Base-by-base conservation (phyloP, 2,113 vertebrate genomes). In the Lycocorax pyrrhopterus region DNA sequence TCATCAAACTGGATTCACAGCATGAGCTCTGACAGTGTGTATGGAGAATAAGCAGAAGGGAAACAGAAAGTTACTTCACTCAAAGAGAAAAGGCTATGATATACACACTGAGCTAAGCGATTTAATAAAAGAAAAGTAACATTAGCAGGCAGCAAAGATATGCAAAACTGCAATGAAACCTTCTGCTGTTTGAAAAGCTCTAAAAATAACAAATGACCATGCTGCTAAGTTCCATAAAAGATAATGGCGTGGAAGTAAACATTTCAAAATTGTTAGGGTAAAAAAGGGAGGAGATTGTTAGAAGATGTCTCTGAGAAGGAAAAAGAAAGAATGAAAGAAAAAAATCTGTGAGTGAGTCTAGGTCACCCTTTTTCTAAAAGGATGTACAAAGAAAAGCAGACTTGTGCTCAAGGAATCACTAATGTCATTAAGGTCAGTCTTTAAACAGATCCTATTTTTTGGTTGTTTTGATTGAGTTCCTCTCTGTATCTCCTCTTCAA, bases 211-310 rank as follows among this genome's bases (percentile, higher is more conserved):
- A 94, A 96, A 95, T 92, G 73, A 72, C 66, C 11, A 8, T 29
- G 56, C 46, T 90, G 75, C 55, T 90, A 85, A 93, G 71, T 55
- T 80, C 87, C 59, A 85, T 77, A 94, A 95, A 95, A 73, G 67
- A 97, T 91, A 97, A 94, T 90, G 81, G 43, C 51, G 46, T 95
- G 85, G 81, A 95, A 96, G 84, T 85, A 95, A 93, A 94, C 79
- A 76, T 85, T 89, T 69, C 59, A 89, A 91, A 79, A 87, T 68
- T 91, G 71, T 82, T 91, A 89, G 87, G 77, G 66, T 63, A 80
- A 91, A 76, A 93, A 87, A 84, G 12, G 71, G n/a, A 92, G 44
- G 68, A 59, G 62, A 82, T 43, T 53, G 20, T 79, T 60, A 89
- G 39, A 79, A 25, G 37, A 89, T 32, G 52, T 37, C n/a, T 93